A percentile compares a stretch with the other conserved stretches of the same genome.
These are phyloP conservation scores for Gorilla gorilla DNA, from an alignment of 2,113 vertebrate species.

Conservation along the genomic window DNA sequence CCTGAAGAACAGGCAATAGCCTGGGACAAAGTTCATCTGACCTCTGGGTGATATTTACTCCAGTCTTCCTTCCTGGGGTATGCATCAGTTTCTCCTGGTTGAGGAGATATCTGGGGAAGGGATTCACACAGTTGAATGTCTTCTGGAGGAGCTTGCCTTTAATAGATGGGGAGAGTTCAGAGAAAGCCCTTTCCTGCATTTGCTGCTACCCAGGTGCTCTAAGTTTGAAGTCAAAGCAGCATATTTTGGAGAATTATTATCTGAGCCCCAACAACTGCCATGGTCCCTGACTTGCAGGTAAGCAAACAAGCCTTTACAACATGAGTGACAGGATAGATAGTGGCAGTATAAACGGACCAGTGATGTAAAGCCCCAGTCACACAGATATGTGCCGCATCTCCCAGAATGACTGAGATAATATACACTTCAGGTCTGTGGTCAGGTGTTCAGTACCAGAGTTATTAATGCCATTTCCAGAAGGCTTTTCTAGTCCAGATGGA, in stretches of 20 bases:
- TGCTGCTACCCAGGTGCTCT: not conserved
- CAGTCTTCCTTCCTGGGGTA: not conserved
- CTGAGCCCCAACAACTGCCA: not conserved
- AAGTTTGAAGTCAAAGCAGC: not conserved
- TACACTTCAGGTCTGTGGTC: not conserved
- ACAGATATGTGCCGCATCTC: not conserved
- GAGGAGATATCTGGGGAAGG: not conserved
- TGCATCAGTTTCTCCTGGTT: not conserved
- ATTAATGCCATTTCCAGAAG: slow-evolving; percentile 34
- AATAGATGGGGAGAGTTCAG: not conserved
- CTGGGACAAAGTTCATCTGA: not conserved
- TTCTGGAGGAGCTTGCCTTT: not conserved
- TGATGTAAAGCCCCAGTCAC: slow-evolving; percentile 54
- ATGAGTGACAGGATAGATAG: not conserved
- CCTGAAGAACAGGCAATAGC: not conserved
- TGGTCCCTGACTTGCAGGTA: not conserved
- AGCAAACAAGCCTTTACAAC: not conserved
- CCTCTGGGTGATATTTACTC: not conserved
- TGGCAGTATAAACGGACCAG: not conserved
- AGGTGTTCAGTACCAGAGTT: slow-evolving; percentile 34
- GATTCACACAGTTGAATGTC: not conserved
- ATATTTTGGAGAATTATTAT: not conserved
- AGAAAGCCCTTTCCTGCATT: not conserved
- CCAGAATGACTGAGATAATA: not conserved
- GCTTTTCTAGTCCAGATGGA: slow-evolving; percentile 39